Percentiles rank a stretch among this genome's conserved stretches.
phyloP scores from a whole-genome alignment of 1,140 invertebrate genomes.

The Zaprionus kolodkinae region DNA sequence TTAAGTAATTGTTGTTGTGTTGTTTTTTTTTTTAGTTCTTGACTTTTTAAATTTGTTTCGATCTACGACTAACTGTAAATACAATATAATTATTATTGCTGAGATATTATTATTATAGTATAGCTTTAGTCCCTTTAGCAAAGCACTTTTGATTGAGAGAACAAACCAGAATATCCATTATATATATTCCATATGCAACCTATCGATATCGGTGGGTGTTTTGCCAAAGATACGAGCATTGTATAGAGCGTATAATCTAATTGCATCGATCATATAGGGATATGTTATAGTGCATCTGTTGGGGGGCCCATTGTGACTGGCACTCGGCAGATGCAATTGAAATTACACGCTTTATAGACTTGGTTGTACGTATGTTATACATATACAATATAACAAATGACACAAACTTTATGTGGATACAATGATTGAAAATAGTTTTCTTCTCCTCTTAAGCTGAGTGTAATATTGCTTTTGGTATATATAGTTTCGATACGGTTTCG shows the following conservation, averaged over 20 bases:
- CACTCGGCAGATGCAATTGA: slow-evolving; percentile 40
- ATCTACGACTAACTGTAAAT: slow-evolving; percentile 63
- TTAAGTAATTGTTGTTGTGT: slow-evolving; percentile 67
- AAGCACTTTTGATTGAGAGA: slow-evolving; percentile 41
- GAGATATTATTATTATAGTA: slow-evolving; percentile 28
- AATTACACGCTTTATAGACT: slow-evolving; percentile 38
- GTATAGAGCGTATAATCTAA: slow-evolving; percentile 41
- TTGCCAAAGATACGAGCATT: slow-evolving; percentile 65
- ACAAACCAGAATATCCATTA: slow-evolving; percentile 14
- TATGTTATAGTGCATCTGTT: background rate
- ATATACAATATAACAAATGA: slow-evolving; percentile 20
- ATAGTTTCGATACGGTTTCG: background rate
- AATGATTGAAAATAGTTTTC: slow-evolving; percentile 20
- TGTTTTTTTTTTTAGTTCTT: slow-evolving; percentile 22
- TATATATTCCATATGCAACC: slow-evolving; percentile 42
- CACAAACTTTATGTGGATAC: slow-evolving; percentile 15
- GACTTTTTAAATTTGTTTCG: slow-evolving; percentile 45
- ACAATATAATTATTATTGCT: slow-evolving; percentile 48
- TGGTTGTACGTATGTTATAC: background rate
- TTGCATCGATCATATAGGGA: slow-evolving; percentile 1
- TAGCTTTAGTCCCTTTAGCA: slow-evolving; percentile 52
- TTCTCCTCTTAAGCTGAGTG: background rate
- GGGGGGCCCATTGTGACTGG: slow-evolving; percentile 41
- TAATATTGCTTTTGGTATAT: background rate
- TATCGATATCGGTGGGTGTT: slow-evolving; percentile 66